phyloP scores from a whole-genome alignment of 2,888 invertebrate species.

The Choristoneura rosaceana region DNA sequence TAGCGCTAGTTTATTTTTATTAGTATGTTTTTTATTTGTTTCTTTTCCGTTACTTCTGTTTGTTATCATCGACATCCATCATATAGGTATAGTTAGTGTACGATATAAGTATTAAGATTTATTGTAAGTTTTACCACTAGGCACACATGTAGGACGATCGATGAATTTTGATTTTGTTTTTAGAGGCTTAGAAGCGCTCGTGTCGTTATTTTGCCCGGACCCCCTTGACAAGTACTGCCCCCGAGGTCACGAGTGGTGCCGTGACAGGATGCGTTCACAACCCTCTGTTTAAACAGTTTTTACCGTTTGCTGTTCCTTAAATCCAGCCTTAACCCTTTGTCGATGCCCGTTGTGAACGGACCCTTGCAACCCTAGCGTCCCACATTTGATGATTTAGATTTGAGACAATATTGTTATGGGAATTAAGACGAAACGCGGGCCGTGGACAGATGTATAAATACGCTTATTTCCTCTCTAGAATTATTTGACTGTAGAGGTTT shows the following conservation, averaged over 20 bases:
- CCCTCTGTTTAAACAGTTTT: neutral
- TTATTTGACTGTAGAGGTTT: neutral
- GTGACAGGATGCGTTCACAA: slow-evolving; percentile 39
- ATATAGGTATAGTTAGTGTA: slow-evolving; percentile 31
- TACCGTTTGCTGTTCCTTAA: slow-evolving; percentile 6
- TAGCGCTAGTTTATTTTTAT: slow-evolving; percentile 36
- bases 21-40: slow-evolving; percentile 30
- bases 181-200: slow-evolving; percentile 42
- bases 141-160: slow-evolving; percentile 36
- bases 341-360: slow-evolving; percentile 33
- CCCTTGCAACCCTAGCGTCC: slow-evolving; percentile 26
- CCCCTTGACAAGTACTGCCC: slow-evolving; percentile 21
- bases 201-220: slow-evolving; percentile 36
- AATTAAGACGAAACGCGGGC: slow-evolving; percentile 3
- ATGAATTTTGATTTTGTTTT: slow-evolving; percentile 37
- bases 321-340: neutral
- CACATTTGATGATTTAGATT: neutral
- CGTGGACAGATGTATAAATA: neutral
- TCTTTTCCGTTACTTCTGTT: slow-evolving; percentile 22
- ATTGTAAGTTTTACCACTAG: slow-evolving; percentile 33
- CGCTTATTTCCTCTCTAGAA: neutral
- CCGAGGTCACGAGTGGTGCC: slow-evolving; percentile 13
- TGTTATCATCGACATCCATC: slow-evolving; percentile 38
- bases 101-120: slow-evolving; percentile 41
- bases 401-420: neutral